These are phyloP conservation scores for Metacarcinus magister DNA, from an alignment of 2,888 invertebrate species.

Conservation along the genomic window DNA sequence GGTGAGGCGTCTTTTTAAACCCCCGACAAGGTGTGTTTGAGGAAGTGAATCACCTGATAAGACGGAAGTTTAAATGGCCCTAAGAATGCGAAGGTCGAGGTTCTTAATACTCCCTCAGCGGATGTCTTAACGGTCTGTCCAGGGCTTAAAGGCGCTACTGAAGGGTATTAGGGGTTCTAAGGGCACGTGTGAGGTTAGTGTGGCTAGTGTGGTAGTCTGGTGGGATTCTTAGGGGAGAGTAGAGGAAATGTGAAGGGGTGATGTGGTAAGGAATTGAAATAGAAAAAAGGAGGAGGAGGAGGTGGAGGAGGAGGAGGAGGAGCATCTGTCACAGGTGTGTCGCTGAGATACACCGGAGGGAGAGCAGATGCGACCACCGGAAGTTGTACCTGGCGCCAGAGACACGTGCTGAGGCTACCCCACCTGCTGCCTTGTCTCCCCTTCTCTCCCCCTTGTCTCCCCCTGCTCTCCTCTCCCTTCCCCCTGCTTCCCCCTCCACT, in stretches of 20 bases:
- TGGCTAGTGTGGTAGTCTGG: background rate
- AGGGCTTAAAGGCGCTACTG: background rate
- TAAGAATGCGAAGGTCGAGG: slow-evolving; percentile 54
- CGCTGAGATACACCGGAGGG: slow-evolving; percentile 33
- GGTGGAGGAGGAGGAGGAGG: background rate
- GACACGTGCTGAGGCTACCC: slow-evolving; percentile 51
- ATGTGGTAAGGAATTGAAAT: background rate
- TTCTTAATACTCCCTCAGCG: slow-evolving; percentile 13
- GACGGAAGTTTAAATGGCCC: slow-evolving; percentile 63
- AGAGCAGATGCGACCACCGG: slow-evolving; percentile 61
- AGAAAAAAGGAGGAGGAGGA: background rate
- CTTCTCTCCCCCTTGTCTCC: background rate
- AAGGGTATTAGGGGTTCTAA: background rate
- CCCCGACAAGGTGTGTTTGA: slow-evolving; percentile 49
- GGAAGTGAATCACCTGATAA: slow-evolving; percentile 61
- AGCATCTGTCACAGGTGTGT: slow-evolving; percentile 51
- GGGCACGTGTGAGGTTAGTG: background rate
- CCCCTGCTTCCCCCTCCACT: background rate
- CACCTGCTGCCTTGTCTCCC: background rate
- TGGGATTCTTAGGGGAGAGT: background rate
- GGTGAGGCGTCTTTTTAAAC: background rate
- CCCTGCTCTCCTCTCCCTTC: background rate
- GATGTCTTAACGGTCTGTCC: slow-evolving; percentile 36
- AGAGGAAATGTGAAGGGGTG: background rate
- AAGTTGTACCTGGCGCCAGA: slow-evolving; percentile 51